Evolutionary conservation across 2,113 vertebrate genomes (phyloP).

Genomic region (Ibidorhyncha struthersii): DNA sequence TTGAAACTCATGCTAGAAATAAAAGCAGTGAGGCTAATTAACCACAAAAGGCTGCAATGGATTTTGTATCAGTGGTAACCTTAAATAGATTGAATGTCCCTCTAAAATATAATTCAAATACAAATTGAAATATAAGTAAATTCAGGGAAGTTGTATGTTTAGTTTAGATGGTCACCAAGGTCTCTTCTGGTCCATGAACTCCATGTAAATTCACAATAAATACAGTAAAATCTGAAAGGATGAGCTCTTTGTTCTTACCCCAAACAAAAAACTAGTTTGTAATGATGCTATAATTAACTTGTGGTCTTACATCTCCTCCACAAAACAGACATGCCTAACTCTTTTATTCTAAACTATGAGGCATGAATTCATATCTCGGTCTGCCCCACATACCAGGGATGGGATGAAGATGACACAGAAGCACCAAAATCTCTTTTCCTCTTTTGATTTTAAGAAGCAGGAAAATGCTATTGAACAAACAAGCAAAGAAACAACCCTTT

Average conservation of each 20-base stretch:
- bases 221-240: neutral
- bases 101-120: neutral
- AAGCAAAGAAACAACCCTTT: neutral
- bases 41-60: neutral
- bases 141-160: neutral
- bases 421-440: neutral
- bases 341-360: neutral
- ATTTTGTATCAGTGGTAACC: neutral
- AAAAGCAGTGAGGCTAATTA: neutral
- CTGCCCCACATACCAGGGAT: neutral
- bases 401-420: neutral
- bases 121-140: neutral
- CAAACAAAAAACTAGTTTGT: neutral
- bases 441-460: neutral
- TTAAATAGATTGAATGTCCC: neutral
- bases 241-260: neutral
- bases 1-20: neutral
- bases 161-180: neutral
- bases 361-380: neutral
- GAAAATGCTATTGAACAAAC: neutral
- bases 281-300: neutral
- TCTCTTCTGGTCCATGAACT: neutral
- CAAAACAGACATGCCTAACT: neutral
- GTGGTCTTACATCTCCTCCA: neutral
- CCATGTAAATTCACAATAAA: neutral